phyloP scores from a whole-genome alignment of 92 coral and sea anemone genomes.

The Porites lobata region DNA sequence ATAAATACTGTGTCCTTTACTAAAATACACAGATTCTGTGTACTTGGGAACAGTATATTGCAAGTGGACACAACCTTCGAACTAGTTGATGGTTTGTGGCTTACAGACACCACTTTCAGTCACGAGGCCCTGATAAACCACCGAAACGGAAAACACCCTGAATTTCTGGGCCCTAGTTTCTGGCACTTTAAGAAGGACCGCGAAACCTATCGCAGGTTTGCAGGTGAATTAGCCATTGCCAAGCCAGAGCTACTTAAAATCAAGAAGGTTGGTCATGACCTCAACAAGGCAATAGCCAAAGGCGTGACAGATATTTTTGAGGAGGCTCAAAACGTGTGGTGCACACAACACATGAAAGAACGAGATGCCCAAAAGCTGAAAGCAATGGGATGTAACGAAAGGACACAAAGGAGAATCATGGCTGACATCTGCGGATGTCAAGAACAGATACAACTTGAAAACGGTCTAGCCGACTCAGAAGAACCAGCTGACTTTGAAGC shows the following conservation, averaged over 20 bases:
- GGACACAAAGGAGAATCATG: constrained; percentile 35
- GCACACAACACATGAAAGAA: constrained; percentile 76
- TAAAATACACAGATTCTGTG: constrained; percentile 62
- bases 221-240: constrained; percentile 55
- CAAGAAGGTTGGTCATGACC: constrained; percentile 73
- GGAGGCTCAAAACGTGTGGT: constrained; percentile 64
- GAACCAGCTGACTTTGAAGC: constrained; percentile 58
- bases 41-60: constrained; percentile 63
- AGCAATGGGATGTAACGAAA: constrained; percentile 51
- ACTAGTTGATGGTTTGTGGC: constrained; percentile 66
- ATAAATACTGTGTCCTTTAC: constrained; percentile 58
- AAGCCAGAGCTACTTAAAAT: constrained; percentile 69
- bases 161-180: constrained; percentile 75
- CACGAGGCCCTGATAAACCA: constrained; percentile 28
- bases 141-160: constrained; percentile 52
- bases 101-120: constrained; percentile 54
- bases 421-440: constrained; percentile 62
- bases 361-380: constrained; percentile 48
- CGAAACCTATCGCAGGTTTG: constrained; percentile 65
- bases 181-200: constrained; percentile 62
- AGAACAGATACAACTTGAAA: constrained; percentile 46
- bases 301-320: constrained; percentile 69
- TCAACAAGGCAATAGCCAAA: constrained; percentile 62
- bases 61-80: constrained; percentile 65
- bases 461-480: constrained; percentile 69